phyloP scores from a whole-genome alignment of 2,888 invertebrate species.

The Eupithecia exiguata region DNA sequence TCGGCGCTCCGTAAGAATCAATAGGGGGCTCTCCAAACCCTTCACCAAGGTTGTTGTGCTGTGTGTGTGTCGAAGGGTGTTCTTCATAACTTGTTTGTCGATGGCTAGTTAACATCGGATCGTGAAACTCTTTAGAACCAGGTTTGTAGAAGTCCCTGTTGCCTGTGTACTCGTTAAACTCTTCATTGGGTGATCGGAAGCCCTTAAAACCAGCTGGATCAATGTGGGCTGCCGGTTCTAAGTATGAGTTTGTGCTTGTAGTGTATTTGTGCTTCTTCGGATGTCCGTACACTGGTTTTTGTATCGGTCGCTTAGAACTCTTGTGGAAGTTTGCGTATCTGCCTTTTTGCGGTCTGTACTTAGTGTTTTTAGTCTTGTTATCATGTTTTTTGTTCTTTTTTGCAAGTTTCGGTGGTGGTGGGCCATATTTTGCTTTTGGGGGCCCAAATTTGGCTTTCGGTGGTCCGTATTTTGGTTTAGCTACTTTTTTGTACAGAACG shows the following conservation, averaged over 20 bases:
- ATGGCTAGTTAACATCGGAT: slow-evolving; percentile 41
- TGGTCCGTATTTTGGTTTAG: slow-evolving; percentile 55
- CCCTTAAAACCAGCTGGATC: slow-evolving; percentile 7
- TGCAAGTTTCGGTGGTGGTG: slow-evolving; percentile 56
- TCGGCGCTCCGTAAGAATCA: slow-evolving; percentile 65
- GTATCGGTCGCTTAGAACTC: slow-evolving; percentile 42
- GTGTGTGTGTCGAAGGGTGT: slow-evolving; percentile 19
- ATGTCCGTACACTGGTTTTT: slow-evolving; percentile 51
- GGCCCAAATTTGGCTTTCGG: slow-evolving; percentile 54
- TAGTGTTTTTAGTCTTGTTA: slow-evolving; percentile 59
- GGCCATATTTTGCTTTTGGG: slow-evolving; percentile 53
- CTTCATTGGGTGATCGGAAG: slow-evolving; percentile 4
- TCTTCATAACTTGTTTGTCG: slow-evolving; percentile 26
- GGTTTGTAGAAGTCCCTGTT: slow-evolving; percentile 25
- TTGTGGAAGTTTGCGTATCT: slow-evolving; percentile 48
- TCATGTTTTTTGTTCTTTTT: slow-evolving; percentile 54
- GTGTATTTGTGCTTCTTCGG: slow-evolving; percentile 43
- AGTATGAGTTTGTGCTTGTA: slow-evolving; percentile 37
- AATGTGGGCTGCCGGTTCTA: slow-evolving; percentile 46
- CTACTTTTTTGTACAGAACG: slow-evolving; percentile 60
- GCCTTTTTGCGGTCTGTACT: slow-evolving; percentile 53
- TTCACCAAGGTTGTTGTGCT: no score
- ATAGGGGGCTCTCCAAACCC: slow-evolving; percentile 62
- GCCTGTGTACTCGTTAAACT: slow-evolving; percentile 2
- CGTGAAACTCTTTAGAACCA: slow-evolving; percentile 24